phyloP scores from a whole-genome alignment of 2,113 vertebrate species.

The Brachypteracias leptosomus region DNA sequence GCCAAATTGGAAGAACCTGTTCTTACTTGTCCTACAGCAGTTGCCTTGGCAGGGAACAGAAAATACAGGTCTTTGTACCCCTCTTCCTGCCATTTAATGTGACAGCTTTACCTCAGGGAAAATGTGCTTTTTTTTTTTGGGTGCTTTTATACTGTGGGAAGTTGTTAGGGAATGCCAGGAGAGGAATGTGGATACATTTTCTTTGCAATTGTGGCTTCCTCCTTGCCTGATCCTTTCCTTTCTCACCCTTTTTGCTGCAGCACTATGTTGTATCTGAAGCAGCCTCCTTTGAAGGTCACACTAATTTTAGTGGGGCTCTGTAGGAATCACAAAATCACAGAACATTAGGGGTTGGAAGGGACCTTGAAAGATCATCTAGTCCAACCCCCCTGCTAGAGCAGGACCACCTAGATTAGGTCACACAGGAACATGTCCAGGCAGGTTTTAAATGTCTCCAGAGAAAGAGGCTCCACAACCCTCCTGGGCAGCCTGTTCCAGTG shows the following conservation, averaged over 20 bases:
- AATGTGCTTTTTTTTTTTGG: neutral
- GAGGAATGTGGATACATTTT: fast-evolving
- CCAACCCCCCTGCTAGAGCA: too few relatives aligned
- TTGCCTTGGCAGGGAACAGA: neutral
- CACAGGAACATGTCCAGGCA: too few relatives aligned
- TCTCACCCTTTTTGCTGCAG: neutral
- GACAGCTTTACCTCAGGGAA: neutral
- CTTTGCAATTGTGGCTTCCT: neutral
- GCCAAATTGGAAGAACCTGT: neutral
- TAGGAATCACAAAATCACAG: too few relatives aligned
- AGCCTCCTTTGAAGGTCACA: neutral
- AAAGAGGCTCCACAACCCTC: too few relatives aligned
- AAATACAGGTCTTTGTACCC: neutral
- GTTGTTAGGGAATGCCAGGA: neutral
- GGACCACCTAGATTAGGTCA: too few relatives aligned
- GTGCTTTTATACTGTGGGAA: neutral
- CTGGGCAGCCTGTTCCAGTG: too few relatives aligned
- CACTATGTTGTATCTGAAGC: neutral
- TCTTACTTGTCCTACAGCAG: neutral
- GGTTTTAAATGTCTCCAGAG: too few relatives aligned
- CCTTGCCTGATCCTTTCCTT: neutral
- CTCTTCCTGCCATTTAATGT: neutral
- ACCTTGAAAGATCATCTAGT: too few relatives aligned
- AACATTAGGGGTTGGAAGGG: too few relatives aligned
- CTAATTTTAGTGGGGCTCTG: neutral